phyloP scores from a whole-genome alignment of 2,888 invertebrate genomes.

The Micoletzkya japonica region DNA sequence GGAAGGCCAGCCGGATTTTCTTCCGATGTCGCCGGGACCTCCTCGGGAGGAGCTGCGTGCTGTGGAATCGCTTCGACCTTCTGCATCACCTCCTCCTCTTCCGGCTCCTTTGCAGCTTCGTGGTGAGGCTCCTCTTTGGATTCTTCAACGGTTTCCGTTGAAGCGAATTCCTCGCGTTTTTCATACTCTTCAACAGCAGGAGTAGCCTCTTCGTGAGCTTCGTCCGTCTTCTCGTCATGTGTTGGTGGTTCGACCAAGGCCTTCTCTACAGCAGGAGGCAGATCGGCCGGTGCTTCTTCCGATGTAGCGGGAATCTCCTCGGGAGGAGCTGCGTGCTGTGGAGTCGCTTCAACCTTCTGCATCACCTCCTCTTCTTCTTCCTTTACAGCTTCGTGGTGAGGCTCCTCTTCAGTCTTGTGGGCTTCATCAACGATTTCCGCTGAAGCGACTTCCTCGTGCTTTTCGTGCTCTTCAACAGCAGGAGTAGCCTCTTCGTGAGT shows the following conservation, averaged over 20 bases:
- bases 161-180: background rate
- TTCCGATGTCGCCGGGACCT: background rate
- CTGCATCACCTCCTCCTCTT: constrained; percentile 8
- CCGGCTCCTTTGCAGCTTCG: background rate
- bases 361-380: constrained; percentile 1
- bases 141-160: background rate
- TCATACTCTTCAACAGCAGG: constrained; percentile 5
- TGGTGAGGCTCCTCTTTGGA: background rate
- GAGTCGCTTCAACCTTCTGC: background rate
- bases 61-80: background rate
- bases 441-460: background rate
- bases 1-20: background rate
- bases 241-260: too few relatives aligned
- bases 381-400: background rate
- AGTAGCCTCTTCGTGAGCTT: background rate
- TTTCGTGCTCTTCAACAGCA: constrained; percentile 3
- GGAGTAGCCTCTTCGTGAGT: background rate
- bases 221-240: constrained; percentile 1
- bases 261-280: too few relatives aligned
- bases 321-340: background rate
- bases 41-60: background rate
- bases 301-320: too few relatives aligned
- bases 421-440: background rate
- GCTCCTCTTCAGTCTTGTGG: background rate
- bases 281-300: too few relatives aligned